Conservation (phyloP, 2,888 invertebrate genomes). For the Caenorhabditis zanzibari region DNA sequence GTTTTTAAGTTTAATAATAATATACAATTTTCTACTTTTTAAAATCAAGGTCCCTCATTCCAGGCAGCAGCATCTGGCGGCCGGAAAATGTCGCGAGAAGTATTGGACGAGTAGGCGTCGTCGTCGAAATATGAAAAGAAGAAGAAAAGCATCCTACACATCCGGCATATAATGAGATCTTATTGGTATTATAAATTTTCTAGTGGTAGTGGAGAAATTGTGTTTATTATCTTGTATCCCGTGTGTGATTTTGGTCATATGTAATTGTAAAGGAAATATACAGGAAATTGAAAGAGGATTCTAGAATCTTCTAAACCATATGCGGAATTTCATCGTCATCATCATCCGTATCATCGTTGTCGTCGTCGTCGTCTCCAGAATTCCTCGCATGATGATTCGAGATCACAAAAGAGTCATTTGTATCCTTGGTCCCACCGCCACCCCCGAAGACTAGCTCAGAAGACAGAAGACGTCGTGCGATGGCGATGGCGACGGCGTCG, state of each 20-base stretch:
- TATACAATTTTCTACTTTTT: too few species aligned
- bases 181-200: neutral
- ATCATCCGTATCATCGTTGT: slow-evolving; percentile 34
- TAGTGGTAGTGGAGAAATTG: neutral
- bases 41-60: neutral
- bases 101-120: slow-evolving; percentile 15
- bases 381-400: slow-evolving; percentile 48
- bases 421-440: slow-evolving; percentile 23
- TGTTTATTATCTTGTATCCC: too few species aligned
- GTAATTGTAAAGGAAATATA: slow-evolving; percentile 1
- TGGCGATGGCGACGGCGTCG: slow-evolving; percentile 80
- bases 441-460: slow-evolving; percentile 42
- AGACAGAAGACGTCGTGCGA: slow-evolving; percentile 72
- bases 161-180: slow-evolving; percentile 53
- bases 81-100: slow-evolving; percentile 30
- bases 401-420: slow-evolving; percentile 60
- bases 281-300: neutral
- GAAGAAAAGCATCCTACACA: neutral
- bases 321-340: slow-evolving; percentile 57
- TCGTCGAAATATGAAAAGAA: too few species aligned
- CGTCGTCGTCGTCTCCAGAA: slow-evolving; percentile 39
- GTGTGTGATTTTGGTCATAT: slow-evolving; percentile 50
- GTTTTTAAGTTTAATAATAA: too few species aligned
- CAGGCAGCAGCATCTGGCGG: slow-evolving; percentile 25
- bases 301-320: slow-evolving; percentile 48